These are phyloP conservation scores for Athalia cordata DNA, from an alignment of 2,888 invertebrate species.

Conservation along the genomic window DNA sequence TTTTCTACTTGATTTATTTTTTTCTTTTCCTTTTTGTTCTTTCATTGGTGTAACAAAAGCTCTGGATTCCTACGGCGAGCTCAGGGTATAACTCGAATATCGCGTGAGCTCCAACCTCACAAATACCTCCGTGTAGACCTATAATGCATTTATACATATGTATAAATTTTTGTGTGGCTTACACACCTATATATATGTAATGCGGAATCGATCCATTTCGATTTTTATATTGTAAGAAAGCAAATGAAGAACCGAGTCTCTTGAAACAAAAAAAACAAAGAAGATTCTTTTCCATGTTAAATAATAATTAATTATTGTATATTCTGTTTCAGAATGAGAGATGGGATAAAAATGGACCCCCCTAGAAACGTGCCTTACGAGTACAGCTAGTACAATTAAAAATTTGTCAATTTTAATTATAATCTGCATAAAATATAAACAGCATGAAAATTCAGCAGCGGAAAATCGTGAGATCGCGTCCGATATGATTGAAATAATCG, in stretches of 20 bases:
- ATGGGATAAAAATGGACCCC: constrained; percentile 56
- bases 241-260: neutral
- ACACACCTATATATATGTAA: no score
- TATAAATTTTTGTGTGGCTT: constrained; percentile 10
- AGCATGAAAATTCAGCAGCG: neutral
- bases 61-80: neutral
- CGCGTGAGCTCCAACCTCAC: constrained; percentile 11
- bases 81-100: constrained; percentile 1
- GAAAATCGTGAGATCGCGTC: neutral
- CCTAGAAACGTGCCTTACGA: constrained; percentile 58
- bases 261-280: neutral
- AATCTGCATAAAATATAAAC: no score
- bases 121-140: neutral
- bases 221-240: neutral
- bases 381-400: constrained; percentile 51
- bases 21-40: neutral
- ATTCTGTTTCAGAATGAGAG: constrained; percentile 27
- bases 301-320: no score
- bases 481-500: no score
- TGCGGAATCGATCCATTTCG: constrained; percentile 11
- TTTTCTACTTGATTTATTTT: neutral
- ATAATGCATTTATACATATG: neutral
- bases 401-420: neutral
- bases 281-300: neutral
- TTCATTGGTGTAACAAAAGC: constrained; percentile 26